A percentile compares a stretch with the other conserved stretches of the same genome.
phyloP scores from a whole-genome alignment of 2,888 invertebrate species.

The Epinotia brunnichana region DNA sequence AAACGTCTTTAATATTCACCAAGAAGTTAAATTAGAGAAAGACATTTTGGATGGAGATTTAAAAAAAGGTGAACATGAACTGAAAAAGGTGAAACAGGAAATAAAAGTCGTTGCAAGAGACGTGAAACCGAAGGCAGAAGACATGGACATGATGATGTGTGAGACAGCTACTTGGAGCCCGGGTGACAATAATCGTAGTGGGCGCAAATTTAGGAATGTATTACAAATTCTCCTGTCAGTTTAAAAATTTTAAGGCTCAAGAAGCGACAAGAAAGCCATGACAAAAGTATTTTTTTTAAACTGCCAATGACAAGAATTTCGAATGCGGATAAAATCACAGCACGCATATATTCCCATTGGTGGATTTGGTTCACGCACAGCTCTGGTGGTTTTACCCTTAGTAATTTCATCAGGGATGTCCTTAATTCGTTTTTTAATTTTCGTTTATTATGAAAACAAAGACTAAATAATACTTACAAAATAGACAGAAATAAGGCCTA shows the following conservation, averaged over 20 bases:
- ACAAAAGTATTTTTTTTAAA: too few relatives aligned
- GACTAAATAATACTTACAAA: too few relatives aligned
- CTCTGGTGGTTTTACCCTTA: too few relatives aligned
- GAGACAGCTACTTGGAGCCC: slow-evolving; percentile 61
- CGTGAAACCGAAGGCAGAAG: slow-evolving; percentile 56
- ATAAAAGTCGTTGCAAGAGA: slow-evolving; percentile 54
- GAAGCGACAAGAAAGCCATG: too few relatives aligned
- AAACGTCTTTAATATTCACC: slow-evolving; percentile 77
- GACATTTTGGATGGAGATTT: slow-evolving; percentile 49
- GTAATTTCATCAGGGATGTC: too few relatives aligned
- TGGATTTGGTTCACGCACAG: too few relatives aligned
- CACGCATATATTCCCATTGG: too few relatives aligned
- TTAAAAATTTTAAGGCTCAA: slow-evolving; percentile 47
- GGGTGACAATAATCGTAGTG: slow-evolving; percentile 53
- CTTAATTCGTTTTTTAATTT: too few relatives aligned
- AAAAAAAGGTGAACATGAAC: slow-evolving; percentile 46
- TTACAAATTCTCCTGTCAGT: slow-evolving; percentile 71
- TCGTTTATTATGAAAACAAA: too few relatives aligned
- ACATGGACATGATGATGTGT: slow-evolving; percentile 73
- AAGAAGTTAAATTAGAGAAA: slow-evolving; percentile 73
- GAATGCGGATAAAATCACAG: background rate
- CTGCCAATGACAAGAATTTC: background rate
- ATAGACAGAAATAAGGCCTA: too few relatives aligned
- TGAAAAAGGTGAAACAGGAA: slow-evolving; percentile 56
- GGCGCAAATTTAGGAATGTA: slow-evolving; percentile 60